Evolutionary conservation across 2,888 invertebrate genomes (phyloP).

Genomic region (Agonopterix arenella): DNA sequence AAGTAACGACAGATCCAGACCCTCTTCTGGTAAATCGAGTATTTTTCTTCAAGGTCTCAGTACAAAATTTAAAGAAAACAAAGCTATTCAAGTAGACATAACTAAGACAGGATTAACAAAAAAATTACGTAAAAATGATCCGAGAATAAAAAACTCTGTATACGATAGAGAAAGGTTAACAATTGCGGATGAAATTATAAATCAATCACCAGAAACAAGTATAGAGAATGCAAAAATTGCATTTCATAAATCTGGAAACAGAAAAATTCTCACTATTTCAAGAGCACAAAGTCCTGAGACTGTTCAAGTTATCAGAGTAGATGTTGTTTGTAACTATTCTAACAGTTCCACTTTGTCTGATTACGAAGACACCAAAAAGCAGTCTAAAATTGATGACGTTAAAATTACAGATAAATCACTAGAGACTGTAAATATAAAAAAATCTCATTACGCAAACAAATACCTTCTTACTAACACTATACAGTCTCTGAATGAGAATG

Average conservation of each 20-base stretch:
- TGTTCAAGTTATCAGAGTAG: slow-evolving; percentile 67
- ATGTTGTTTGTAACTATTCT: slow-evolving; percentile 59
- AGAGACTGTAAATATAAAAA: slow-evolving; percentile 27
- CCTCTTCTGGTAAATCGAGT: slow-evolving; percentile 52
- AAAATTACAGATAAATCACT: slow-evolving; percentile 16
- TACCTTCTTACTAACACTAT: slow-evolving; percentile 59
- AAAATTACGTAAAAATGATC: background rate
- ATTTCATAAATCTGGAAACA: slow-evolving; percentile 47
- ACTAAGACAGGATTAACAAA: slow-evolving; percentile 11
- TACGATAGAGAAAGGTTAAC: no score
- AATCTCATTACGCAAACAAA: slow-evolving; percentile 44
- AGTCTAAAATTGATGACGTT: slow-evolving; percentile 2
- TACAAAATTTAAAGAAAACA: slow-evolving; percentile 36
- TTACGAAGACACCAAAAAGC: slow-evolving; percentile 26
- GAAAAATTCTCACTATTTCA: slow-evolving; percentile 65
- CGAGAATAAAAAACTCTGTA: no score
- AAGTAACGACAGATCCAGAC: slow-evolving; percentile 46
- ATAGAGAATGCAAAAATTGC: slow-evolving; percentile 44
- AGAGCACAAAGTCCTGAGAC: slow-evolving; percentile 65
- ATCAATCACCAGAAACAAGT: slow-evolving; percentile 11
- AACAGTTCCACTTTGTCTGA: slow-evolving; percentile 33
- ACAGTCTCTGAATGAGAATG: slow-evolving; percentile 54
- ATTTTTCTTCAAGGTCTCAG: slow-evolving; percentile 31
- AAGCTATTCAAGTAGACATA: slow-evolving; percentile 38
- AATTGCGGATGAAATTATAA: no score